Evolutionary conservation across 2,797 vertebrate genomes (phyloP).

Genomic region (Peromyscus attwateri): DNA sequence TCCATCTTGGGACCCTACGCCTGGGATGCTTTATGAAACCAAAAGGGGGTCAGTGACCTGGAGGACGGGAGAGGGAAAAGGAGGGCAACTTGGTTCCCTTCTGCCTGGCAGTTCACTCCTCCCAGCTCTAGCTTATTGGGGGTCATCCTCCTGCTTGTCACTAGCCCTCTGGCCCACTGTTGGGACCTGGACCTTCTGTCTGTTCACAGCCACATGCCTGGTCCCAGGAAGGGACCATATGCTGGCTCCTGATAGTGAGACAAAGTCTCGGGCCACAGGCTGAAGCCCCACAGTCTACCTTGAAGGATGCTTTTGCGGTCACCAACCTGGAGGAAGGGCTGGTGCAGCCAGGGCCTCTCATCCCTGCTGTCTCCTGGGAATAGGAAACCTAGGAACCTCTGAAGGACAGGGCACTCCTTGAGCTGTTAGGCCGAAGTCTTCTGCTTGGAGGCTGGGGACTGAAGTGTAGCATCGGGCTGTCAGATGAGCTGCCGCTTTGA

Average conservation of each 20-base stretch:
- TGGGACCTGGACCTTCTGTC: neutral
- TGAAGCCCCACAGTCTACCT: neutral
- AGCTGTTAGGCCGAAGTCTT: neutral
- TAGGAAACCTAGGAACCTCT: neutral
- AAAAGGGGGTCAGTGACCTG: neutral
- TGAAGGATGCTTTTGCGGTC: neutral
- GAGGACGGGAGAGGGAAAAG: neutral
- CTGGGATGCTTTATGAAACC: neutral
- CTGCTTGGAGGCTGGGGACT: neutral
- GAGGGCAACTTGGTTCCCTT: neutral
- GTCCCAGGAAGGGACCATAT: neutral
- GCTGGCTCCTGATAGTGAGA: neutral
- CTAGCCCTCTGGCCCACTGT: neutral
- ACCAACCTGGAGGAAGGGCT: accelerated
- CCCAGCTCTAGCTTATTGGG: neutral
- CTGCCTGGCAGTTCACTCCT: neutral
- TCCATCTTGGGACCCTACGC: neutral
- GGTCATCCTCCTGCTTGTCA: neutral
- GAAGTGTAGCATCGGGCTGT: neutral
- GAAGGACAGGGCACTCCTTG: neutral
- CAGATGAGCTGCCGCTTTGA: neutral
- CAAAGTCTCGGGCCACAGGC: neutral
- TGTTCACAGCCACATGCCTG: neutral
- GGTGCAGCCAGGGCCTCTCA: neutral
- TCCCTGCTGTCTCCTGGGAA: neutral